Conservation (phyloP, 2,888 invertebrate species). For the Acleris holmiana region DNA sequence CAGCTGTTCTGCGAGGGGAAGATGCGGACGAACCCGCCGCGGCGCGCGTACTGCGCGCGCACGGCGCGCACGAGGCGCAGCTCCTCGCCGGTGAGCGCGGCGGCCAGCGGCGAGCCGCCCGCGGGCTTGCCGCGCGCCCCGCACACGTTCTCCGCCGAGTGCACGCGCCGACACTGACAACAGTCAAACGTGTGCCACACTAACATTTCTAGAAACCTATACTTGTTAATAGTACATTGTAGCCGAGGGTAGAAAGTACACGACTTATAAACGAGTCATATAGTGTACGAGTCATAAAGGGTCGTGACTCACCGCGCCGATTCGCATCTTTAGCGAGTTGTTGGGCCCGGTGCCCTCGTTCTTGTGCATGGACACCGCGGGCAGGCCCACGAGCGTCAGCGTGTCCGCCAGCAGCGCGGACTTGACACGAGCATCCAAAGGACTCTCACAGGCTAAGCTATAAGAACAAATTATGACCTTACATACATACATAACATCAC, state of each 20-base stretch:
- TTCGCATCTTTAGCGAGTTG: conserved; percentile 73
- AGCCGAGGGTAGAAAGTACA: too few species aligned
- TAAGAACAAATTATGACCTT: too few species aligned
- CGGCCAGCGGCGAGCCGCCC: conserved; percentile 37
- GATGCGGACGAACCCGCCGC: conserved; percentile 95
- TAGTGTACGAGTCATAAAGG: too few species aligned
- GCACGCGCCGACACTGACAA: conserved; percentile 87
- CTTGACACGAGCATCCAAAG: conserved; percentile 96
- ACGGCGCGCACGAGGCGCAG: conserved; percentile 89
- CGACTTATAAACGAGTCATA: too few species aligned
- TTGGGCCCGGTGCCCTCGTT: conserved; percentile 53
- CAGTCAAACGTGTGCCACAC: too few species aligned
- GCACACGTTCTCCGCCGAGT: conserved; percentile 88
- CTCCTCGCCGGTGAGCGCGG: conserved; percentile 89
- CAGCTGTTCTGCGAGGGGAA: conserved; percentile 96
- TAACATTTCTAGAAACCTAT: too few species aligned
- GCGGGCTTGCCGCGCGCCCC: conserved; percentile 60
- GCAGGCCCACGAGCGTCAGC: conserved; percentile 94
- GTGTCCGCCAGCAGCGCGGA: conserved; percentile 95
- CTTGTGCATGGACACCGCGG: conserved; percentile 89
- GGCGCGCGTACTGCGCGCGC: conserved; percentile 90
- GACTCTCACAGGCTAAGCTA: conserved; percentile 94
- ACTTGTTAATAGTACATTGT: too few species aligned
- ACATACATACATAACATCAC: too few species aligned
- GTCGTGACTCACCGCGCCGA: conserved; percentile 70